Base-by-base conservation (phyloP, 2,113 vertebrate genomes). In the Megaleporinus macrocephalus region DNA sequence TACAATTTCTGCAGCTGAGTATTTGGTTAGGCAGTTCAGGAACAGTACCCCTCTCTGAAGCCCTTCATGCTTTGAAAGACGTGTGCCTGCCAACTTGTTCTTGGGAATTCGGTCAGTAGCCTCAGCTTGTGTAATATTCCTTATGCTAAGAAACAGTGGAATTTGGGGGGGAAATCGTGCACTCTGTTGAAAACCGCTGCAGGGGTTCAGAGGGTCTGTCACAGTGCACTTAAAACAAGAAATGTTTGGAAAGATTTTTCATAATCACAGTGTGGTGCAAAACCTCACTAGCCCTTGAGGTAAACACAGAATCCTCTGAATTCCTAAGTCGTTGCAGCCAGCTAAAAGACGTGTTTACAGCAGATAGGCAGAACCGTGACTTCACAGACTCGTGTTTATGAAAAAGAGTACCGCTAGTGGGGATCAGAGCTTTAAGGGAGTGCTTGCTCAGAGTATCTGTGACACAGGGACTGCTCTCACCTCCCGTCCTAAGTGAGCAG, bases 51-150 rank as follows among this genome's bases (percentile, higher is more conserved):
- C 20, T 68, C 22, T 76, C 18, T 29, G 16, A 78, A 72, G 55
- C 26, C 26, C 76, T 78, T 85, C 33, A 47, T 74, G 61, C 12
- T 20, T 78, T 81, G 1, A 47, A 69, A 79, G 41, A 62, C 44
- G 12, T 74, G 27, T 26, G 36, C 20, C 27, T 81, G 49, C 51
- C 59, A 68, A 16, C 36, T 76, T 81, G 49, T 81, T 81, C 16
- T 70, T 76, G 30, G 74, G 79, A 84, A 73, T 61, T 41, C 74
- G 18, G 33, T 85, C 61, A 69, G 36, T 57, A 24, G 70, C 26
- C 36, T 73, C 22, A 10, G 26, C 16, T 30, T 53, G 29, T 71
- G 55, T 62, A 76, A 71, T n/a, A n/a, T n/a, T n/a, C n/a, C n/a
- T 68, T 74, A 53, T 77, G 24, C 29, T 62, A 53, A 65, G 49